A percentile compares a stretch with the other conserved stretches of the same genome.
phyloP scores from a whole-genome alignment of 2,797 vertebrate genomes.

The Gymnocypris eckloni region DNA sequence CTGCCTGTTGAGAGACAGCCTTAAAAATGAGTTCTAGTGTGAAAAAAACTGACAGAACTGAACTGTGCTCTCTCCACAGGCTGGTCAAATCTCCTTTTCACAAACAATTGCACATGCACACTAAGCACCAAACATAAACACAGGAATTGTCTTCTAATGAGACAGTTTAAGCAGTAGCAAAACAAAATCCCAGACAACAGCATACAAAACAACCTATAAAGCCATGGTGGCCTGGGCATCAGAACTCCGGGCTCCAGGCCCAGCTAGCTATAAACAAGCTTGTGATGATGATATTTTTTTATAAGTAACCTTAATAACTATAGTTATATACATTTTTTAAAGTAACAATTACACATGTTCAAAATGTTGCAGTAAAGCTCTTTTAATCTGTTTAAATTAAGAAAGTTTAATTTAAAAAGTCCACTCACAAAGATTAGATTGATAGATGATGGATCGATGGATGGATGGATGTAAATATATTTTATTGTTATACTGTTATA shows the following conservation, averaged over 20 bases:
- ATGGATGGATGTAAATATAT: no score
- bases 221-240: constrained; percentile 43
- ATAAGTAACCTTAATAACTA: background rate
- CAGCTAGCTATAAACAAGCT: constrained; percentile 15
- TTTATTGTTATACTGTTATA: no score
- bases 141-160: constrained; percentile 40
- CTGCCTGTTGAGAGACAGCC: background rate
- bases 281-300: background rate
- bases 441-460: no score
- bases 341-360: background rate
- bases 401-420: no score
- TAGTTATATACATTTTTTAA: background rate
- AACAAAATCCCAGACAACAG: constrained; percentile 25
- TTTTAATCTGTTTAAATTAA: background rate
- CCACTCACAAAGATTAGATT: no score
- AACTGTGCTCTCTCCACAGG: background rate
- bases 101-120: constrained; percentile 12
- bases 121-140: constrained; percentile 27
- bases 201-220: constrained; percentile 47
- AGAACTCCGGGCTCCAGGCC: constrained; percentile 25
- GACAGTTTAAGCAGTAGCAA: constrained; percentile 23
- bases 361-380: background rate
- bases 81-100: background rate
- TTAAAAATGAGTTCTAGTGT: constrained; percentile 17
- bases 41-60: constrained; percentile 3